Evolutionary conservation across 2,888 invertebrate genomes (phyloP).

Genomic region (Diogma glabrata): DNA sequence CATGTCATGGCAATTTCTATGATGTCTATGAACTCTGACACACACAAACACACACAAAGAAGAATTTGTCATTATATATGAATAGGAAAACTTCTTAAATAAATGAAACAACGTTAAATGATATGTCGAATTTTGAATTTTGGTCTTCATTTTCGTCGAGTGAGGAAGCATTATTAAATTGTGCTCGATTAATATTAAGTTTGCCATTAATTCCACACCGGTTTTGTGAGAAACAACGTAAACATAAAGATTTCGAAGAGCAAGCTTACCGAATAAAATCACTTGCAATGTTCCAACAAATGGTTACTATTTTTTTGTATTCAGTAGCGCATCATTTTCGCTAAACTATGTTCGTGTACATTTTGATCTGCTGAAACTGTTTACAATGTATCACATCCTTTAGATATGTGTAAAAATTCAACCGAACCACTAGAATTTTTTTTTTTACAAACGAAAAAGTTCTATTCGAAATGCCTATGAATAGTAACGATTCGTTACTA

Average conservation of each 20-base stretch:
- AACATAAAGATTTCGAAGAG: slow-evolving; percentile 39
- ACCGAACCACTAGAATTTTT: slow-evolving; percentile 45
- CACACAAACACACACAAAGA: too few species aligned
- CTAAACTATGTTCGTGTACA: slow-evolving; percentile 55
- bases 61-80: too few species aligned
- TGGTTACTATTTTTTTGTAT: slow-evolving; percentile 74
- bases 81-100: too few species aligned
- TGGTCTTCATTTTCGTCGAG: slow-evolving; percentile 74
- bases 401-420: slow-evolving; percentile 50
- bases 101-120: slow-evolving; percentile 53
- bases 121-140: slow-evolving; percentile 65
- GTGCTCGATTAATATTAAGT: slow-evolving; percentile 60
- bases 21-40: too few species aligned
- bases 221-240: slow-evolving; percentile 42
- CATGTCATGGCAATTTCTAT: too few species aligned
- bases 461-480: slow-evolving; percentile 54
- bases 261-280: slow-evolving; percentile 49
- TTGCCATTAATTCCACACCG: slow-evolving; percentile 55
- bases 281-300: slow-evolving; percentile 57
- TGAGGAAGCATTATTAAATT: slow-evolving; percentile 62
- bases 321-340: slow-evolving; percentile 67
- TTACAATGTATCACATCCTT: slow-evolving; percentile 52
- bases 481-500: slow-evolving; percentile 50
- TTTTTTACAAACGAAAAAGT: slow-evolving; percentile 58
- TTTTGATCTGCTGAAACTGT: slow-evolving; percentile 56